Conservation (phyloP, 2,888 invertebrate genomes). For the Pachydiplax longipennis region DNA sequence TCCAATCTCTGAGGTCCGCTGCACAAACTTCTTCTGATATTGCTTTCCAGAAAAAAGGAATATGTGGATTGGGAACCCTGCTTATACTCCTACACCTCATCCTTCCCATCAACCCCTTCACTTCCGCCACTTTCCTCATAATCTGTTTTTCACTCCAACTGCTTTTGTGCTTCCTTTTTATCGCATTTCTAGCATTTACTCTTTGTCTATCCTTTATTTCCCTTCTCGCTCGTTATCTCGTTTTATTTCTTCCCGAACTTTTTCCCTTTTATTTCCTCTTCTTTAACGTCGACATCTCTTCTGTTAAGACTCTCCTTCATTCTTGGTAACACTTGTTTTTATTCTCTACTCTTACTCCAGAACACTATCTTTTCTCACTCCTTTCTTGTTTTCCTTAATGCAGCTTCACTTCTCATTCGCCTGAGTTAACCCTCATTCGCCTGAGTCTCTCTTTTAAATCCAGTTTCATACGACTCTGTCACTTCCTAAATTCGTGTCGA, state of each 20-base stretch:
- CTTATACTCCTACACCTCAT: too few relatives aligned
- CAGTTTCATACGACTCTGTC: too few relatives aligned
- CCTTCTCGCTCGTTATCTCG: background rate
- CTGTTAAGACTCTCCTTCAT: background rate
- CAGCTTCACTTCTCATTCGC: too few relatives aligned
- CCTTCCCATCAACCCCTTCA: too few relatives aligned
- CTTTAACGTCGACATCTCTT: too few relatives aligned
- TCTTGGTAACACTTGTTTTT: background rate
- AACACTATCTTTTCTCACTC: background rate
- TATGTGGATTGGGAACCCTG: background rate
- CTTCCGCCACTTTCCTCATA: too few relatives aligned
- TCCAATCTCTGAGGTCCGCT: constrained; percentile 17
- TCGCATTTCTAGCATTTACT: background rate
- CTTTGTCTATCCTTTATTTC: background rate
- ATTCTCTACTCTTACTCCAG: background rate
- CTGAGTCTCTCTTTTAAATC: too few relatives aligned
- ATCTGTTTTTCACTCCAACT: background rate
- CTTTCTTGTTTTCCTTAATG: background rate
- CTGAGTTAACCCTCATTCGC: too few relatives aligned
- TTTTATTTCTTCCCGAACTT: background rate
- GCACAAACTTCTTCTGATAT: constrained; percentile 27
- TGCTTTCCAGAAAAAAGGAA: background rate
- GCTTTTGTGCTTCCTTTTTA: background rate
- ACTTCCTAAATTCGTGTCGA: too few relatives aligned
- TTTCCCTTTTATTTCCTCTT: too few relatives aligned